Conservation (phyloP, 2,797 vertebrate genomes). For the Hippopotamyrus pictus region DNA sequence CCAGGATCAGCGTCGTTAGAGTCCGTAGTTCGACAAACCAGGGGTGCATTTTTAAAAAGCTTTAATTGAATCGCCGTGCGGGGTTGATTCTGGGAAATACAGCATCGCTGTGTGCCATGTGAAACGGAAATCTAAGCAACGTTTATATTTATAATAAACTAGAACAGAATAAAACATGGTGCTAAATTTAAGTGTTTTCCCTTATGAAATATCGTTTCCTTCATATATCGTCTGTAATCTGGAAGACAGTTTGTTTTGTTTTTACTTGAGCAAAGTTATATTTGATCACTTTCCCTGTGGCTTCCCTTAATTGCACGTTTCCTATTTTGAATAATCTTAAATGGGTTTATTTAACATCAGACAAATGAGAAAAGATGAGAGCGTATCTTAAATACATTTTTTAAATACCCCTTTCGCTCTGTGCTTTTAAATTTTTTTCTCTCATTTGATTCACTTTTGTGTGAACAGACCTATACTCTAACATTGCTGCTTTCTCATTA, state of each 20-base stretch:
- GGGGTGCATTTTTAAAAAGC: background rate
- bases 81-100: background rate
- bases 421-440: background rate
- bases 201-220: background rate
- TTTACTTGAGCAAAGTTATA: background rate
- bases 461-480: background rate
- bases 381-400: background rate
- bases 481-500: background rate
- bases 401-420: background rate
- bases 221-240: background rate
- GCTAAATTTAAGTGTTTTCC: background rate
- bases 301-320: conserved; percentile 21
- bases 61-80: background rate
- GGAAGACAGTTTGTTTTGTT: background rate
- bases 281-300: background rate
- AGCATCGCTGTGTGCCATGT: background rate
- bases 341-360: background rate
- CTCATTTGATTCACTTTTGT: background rate
- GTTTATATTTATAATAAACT: background rate
- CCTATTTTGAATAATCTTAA: conserved; percentile 13
- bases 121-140: background rate
- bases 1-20: background rate
- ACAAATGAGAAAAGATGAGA: background rate
- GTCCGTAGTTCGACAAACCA: background rate
- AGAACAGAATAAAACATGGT: background rate